Base-by-base conservation (phyloP, 2,888 invertebrate species). In the Amiota mariae region DNA sequence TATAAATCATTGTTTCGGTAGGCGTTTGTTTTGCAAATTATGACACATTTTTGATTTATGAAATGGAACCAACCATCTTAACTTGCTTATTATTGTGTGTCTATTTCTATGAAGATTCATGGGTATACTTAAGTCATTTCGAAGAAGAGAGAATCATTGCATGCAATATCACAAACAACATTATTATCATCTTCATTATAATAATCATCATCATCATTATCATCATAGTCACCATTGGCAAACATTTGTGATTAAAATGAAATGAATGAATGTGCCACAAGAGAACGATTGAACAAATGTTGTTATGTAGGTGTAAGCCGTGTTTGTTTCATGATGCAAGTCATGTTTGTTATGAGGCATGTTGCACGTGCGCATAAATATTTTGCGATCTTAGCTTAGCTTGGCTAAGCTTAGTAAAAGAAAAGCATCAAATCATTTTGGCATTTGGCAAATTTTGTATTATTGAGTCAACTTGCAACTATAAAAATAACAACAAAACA, bases 41-140 rank as follows among this genome's bases (percentile, higher is more conserved):
- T 83, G 83, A 83, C 85, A 83, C 80, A 79, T 76, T 82, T 47
- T 78, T 83, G 85, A 83, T 85, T 84, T 79, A 85, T 85, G 82
- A 77, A 75, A 48, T 66, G 59, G 59, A 59, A 59, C 11, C 20
- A 59, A 36, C 59, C 18, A 20, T 15, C 13, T 18, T 20, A 18
- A 54, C n/a, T n/a, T 54, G 54, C 12, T 6, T 10, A 3, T 1
- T 54, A 36, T n/a, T 24, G 24, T 24, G 24, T 18, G 18, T 8
- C 59, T 18, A 4, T 59, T 24, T 12, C 10, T 54, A 12, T 36
- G 54, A 12, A n/a, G 54, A 54, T n/a, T 2, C 24, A 68, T 20
- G 15, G 15, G 10, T 13, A 68, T 12, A 63, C 48, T 11, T 12
- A 63, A 63, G 63, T 12, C 6, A 57, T 8, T 12, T 13, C 61